These are phyloP conservation scores for Spialia ferax DNA, from an alignment of 2,888 invertebrate species.

Conservation along the genomic window DNA sequence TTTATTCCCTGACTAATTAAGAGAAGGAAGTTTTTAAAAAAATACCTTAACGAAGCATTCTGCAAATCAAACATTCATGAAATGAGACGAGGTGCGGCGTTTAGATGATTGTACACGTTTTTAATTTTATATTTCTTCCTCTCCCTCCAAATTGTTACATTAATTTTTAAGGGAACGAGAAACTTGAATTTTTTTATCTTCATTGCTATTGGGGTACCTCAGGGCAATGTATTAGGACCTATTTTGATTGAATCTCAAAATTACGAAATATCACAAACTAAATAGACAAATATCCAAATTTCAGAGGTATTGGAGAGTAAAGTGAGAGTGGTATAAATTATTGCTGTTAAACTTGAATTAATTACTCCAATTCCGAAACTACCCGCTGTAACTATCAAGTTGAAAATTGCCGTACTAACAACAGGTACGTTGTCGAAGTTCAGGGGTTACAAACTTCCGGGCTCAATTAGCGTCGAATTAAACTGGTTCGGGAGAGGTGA, in stretches of 20 bases:
- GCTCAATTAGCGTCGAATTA: conserved; percentile 83
- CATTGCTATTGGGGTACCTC: background rate
- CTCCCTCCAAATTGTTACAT: conserved; percentile 33
- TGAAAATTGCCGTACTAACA: conserved; percentile 72
- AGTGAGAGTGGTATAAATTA: conserved; percentile 23
- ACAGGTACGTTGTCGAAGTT: conserved; percentile 60
- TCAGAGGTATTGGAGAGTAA: conserved; percentile 10
- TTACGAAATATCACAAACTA: background rate
- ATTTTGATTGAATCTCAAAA: background rate
- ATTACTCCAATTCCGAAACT: conserved; percentile 39
- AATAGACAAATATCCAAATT: background rate
- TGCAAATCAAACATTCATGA: conserved; percentile 81
- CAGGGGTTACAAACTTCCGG: conserved; percentile 72
- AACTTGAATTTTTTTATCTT: background rate
- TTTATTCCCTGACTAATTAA: conserved; percentile 85
- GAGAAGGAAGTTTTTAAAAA: conserved; percentile 78
- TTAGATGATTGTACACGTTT: conserved; percentile 58
- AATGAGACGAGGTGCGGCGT: conserved; percentile 57
- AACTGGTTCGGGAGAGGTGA: conserved; percentile 78
- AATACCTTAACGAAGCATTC: conserved; percentile 68
- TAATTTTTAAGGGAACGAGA: background rate
- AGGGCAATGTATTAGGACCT: background rate
- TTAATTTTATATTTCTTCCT: conserved; percentile 57
- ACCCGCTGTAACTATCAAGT: conserved; percentile 43
- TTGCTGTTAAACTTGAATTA: conserved; percentile 37